Evolutionary conservation across 2,888 invertebrate species (phyloP).

Genomic region (Clistopyga incitator): DNA sequence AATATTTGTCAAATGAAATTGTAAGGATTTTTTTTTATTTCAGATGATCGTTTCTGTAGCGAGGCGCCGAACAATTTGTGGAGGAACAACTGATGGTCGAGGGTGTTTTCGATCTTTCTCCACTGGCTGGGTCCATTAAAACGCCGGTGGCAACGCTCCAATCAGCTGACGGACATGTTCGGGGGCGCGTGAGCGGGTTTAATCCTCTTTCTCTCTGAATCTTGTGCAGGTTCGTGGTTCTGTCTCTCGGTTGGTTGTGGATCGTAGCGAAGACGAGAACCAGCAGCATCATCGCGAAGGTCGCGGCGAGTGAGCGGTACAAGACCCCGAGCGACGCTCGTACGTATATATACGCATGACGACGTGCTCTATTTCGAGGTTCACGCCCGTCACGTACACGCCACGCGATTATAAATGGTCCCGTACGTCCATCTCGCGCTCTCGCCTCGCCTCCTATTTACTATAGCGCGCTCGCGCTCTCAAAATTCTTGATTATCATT

Average conservation of each 20-base stretch:
- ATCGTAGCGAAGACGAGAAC: conserved; percentile 9
- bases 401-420: conserved; percentile 59
- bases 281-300: conserved; percentile 45
- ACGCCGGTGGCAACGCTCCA: conserved; percentile 59
- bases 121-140: conserved; percentile 47
- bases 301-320: conserved; percentile 49
- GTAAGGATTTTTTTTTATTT: neutral
- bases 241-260: neutral
- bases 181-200: conserved; percentile 19
- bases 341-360: conserved; percentile 20
- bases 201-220: conserved; percentile 13
- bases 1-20: conserved; percentile 5
- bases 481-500: conserved; percentile 53
- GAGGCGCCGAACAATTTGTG: conserved; percentile 7
- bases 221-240: conserved; percentile 1
- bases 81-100: conserved; percentile 19
- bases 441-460: conserved; percentile 13
- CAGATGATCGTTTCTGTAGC: neutral
- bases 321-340: conserved; percentile 28
- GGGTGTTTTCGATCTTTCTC: conserved; percentile 36
- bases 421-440: conserved; percentile 39
- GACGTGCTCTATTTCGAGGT: conserved; percentile 48
- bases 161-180: conserved; percentile 47
- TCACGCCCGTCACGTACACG: conserved; percentile 48
- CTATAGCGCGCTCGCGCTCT: neutral